These are phyloP conservation scores for Pristionchus exspectatus DNA, from an alignment of 2,888 invertebrate species.

Conservation along the genomic window DNA sequence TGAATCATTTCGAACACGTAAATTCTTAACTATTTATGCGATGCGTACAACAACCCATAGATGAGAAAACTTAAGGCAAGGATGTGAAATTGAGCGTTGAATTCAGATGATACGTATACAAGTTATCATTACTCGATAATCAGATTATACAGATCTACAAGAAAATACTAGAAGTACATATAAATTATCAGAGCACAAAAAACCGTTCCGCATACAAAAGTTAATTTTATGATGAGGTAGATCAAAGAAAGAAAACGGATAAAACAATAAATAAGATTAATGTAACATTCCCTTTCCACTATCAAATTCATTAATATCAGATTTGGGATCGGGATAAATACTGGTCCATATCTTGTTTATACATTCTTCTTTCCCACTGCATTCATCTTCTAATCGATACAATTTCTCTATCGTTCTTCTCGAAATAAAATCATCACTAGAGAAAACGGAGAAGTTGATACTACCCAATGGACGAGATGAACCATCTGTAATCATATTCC, in stretches of 20 bases:
- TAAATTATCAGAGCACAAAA: background rate
- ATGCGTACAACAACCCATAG: background rate
- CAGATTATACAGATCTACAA: constrained; percentile 12
- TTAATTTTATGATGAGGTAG: background rate
- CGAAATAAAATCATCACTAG: background rate
- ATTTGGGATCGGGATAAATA: constrained; percentile 67
- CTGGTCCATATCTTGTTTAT: constrained; percentile 64
- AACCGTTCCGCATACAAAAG: background rate
- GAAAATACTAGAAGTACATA: background rate
- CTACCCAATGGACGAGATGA: background rate
- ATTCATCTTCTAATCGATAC: constrained; percentile 57
- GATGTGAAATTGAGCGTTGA: background rate
- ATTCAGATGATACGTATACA: background rate
- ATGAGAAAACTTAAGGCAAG: background rate
- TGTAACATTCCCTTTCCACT: background rate
- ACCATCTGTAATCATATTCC: background rate
- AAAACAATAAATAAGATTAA: constrained; percentile 30
- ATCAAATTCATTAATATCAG: constrained; percentile 65
- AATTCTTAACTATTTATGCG: background rate
- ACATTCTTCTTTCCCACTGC: constrained; percentile 59
- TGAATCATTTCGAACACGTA: too few species aligned
- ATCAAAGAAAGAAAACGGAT: background rate
- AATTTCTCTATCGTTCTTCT: background rate
- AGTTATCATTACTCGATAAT: background rate
- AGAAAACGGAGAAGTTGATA: constrained; percentile 18